Evolutionary conservation across 2,888 invertebrate genomes (phyloP), one percentile per base, ranked within the genome.

Genomic region (Xestia sexstrigata): DNA sequence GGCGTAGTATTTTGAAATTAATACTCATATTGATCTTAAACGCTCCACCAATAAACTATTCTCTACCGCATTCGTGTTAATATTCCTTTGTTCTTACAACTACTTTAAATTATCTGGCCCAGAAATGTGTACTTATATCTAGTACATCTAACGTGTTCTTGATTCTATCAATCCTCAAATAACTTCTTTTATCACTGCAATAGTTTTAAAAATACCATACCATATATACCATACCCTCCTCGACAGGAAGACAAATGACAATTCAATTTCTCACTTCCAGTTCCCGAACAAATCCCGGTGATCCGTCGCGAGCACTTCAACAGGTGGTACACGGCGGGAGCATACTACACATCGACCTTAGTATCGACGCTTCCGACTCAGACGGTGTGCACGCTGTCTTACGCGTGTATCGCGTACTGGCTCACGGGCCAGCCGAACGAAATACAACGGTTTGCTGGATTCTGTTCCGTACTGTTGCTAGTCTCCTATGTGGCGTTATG

Each of bases 371-470:
- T 99, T 87, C 99, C 99, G 0, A 97, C 98, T 83, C 99, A 99
- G 96, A 94, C 98, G 0, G 93, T 98, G 39, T 98, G 98, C 89
- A 98, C 99, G 0, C 93, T 98, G 17, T 93, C 97, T 11, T 99
- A 98, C 91, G 97, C 98, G 13, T 93, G 97, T 77, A 97, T 99
- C 70, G 98, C 98, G 0, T 99, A 99, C 95, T 97, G 97, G 94
- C 97, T 99, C 97, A 99, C 99, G 0, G 98, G 98, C 35, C 99
- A 99, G 92, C 98, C 99, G 0, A 91, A 97, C n/a, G 99, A 99
- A 88, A 88, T 97, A 0, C 95, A 96, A 85, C 97, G 99, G 76
- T 98, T 99, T 91, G 91, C 97, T 11, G 96, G 98, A 83, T 99
- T 98, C 94, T 97, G 98, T 69, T 95, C 97, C 67, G 98, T 98